A percentile compares a stretch with the other conserved stretches of the same genome.
Conservation (phyloP, 1,140 invertebrate species). For the Danaus melanippus region DNA sequence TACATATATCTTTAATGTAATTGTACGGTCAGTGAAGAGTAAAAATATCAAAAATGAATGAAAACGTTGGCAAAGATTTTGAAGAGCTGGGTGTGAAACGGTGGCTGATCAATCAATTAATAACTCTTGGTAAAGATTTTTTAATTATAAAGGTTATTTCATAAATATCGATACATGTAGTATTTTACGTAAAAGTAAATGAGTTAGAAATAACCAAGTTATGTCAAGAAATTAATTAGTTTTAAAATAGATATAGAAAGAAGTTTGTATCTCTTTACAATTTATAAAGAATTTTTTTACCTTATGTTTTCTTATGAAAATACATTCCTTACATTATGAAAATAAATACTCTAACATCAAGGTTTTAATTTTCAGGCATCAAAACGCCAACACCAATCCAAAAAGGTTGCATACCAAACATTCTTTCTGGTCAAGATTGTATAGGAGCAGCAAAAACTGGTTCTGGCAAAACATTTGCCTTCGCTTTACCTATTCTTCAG, state of each 20-base stretch:
- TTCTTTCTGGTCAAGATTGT: constrained; percentile 88
- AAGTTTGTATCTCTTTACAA: too few relatives aligned
- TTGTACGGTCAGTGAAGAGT: neutral
- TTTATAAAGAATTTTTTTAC: too few relatives aligned
- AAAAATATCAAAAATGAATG: constrained; percentile 34
- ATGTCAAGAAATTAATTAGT: too few relatives aligned
- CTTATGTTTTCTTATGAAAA: too few relatives aligned
- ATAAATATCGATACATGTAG: too few relatives aligned
- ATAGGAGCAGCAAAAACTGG: constrained; percentile 98
- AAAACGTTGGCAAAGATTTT: constrained; percentile 51
- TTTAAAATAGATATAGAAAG: too few relatives aligned
- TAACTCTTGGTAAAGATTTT: constrained; percentile 43
- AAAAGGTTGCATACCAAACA: constrained; percentile 84
- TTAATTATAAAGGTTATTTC: too few relatives aligned
- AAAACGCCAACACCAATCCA: constrained; percentile 90
- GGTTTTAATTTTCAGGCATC: constrained; percentile 74
- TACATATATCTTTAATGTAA: neutral
- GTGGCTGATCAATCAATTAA: constrained; percentile 66
- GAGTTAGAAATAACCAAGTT: too few relatives aligned
- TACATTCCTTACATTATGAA: too few relatives aligned
- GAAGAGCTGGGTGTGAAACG: constrained; percentile 53
- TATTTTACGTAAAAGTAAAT: too few relatives aligned
- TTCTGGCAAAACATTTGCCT: constrained; percentile 97
- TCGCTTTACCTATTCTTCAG: constrained; percentile 96
- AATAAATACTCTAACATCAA: neutral